Evolutionary conservation across 2,797 vertebrate genomes (phyloP).

Genomic region (Micrastur ruficollis): DNA sequence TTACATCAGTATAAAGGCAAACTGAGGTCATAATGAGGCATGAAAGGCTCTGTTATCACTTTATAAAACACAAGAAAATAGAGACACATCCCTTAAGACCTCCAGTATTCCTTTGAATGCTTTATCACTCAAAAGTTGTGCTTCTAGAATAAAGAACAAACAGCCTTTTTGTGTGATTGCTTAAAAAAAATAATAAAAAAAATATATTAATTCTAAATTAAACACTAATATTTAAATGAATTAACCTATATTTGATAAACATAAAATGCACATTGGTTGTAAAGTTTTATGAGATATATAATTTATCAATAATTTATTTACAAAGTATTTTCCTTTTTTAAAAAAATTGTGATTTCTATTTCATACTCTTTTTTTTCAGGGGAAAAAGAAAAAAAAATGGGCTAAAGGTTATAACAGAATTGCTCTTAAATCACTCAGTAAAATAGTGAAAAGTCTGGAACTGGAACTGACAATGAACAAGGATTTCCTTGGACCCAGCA

Average conservation of each 20-base stretch:
- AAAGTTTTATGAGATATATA: not conserved
- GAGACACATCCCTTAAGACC: not conserved
- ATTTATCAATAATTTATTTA: not conserved
- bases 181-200: not conserved
- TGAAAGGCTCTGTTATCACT: not conserved
- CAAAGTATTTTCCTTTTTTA: accelerated
- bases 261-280: not conserved
- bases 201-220: not conserved
- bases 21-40: not conserved
- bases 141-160: not conserved
- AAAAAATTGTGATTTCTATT: not conserved
- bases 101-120: not conserved
- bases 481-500: not conserved
- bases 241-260: not conserved
- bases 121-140: not conserved
- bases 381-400: not conserved
- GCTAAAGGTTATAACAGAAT: not conserved
- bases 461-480: not conserved
- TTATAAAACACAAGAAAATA: not conserved
- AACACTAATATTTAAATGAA: not conserved
- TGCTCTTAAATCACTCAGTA: not conserved
- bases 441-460: not conserved
- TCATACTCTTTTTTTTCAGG: not conserved
- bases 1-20: not conserved
- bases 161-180: not conserved